Percentiles rank a stretch among this genome's conserved stretches.
These are phyloP conservation scores for Spheniscus mendiculus DNA, from an alignment of 2,113 vertebrate species.

Conservation along the genomic window DNA sequence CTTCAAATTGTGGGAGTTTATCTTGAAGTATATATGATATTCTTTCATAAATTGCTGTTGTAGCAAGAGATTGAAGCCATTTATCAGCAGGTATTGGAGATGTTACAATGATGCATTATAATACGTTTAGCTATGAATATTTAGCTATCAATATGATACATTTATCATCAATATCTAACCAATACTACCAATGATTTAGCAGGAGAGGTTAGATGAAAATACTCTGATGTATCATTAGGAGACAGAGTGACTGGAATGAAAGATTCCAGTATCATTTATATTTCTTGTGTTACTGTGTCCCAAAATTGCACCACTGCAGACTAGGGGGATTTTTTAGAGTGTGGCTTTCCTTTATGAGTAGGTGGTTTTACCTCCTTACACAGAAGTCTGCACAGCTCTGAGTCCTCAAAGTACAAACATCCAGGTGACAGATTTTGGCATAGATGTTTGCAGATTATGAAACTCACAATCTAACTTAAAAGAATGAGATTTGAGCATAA, in stretches of 20 bases:
- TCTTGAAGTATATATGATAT: conserved; percentile 66
- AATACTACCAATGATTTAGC: conserved; percentile 62
- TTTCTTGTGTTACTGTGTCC: conserved; percentile 16
- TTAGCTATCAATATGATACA: conserved; percentile 69
- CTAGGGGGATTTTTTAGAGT: neutral
- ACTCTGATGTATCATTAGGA: conserved; percentile 63
- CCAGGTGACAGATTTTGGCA: neutral
- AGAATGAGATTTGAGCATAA: neutral
- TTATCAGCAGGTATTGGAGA: conserved; percentile 62
- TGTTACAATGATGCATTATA: conserved; percentile 67
- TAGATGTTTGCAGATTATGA: neutral
- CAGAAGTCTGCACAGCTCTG: neutral
- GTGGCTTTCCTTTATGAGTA: neutral
- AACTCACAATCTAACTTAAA: neutral
- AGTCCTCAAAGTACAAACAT: neutral
- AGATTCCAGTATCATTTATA: conserved; percentile 39
- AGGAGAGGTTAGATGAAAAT: conserved; percentile 55
- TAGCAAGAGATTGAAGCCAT: conserved; percentile 69
- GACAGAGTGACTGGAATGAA: conserved; percentile 45
- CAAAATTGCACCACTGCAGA: conserved; percentile 17
- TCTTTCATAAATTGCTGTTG: conserved; percentile 68
- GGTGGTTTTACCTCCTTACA: neutral
- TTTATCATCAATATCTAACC: conserved; percentile 68
- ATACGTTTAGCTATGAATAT: conserved; percentile 68
- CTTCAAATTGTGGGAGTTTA: conserved; percentile 62